Percentiles rank a stretch among this genome's conserved stretches.
phyloP scores from a whole-genome alignment of 2,113 vertebrate genomes.

The Silurus glanis region DNA sequence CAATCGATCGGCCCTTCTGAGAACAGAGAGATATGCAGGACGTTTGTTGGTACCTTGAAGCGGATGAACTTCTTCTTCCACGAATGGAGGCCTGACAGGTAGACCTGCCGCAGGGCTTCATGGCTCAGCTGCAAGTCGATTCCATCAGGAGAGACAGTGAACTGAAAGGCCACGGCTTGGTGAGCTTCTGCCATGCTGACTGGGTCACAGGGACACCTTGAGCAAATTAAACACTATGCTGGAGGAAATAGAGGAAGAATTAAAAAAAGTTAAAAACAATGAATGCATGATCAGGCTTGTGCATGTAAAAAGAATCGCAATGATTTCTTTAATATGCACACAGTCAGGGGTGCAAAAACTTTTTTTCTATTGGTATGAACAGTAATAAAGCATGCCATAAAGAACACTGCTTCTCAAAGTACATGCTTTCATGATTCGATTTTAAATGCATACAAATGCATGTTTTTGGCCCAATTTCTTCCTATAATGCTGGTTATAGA shows the following conservation, averaged over 20 bases:
- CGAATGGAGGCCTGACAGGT: constrained; percentile 54
- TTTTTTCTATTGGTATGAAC: neutral
- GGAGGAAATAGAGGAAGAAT: constrained; percentile 5
- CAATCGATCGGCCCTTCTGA: neutral
- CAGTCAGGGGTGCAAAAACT: neutral
- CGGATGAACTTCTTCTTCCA: constrained; percentile 58
- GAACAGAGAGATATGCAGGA: neutral
- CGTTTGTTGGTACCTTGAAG: constrained; percentile 43
- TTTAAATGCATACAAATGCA: neutral
- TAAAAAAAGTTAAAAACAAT: neutral
- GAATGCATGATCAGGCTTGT: neutral
- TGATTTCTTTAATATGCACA: neutral
- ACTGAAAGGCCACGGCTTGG: constrained; percentile 57
- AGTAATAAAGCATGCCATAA: neutral
- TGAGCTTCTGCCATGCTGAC: constrained; percentile 57
- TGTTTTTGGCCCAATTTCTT: neutral
- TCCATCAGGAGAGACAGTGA: constrained; percentile 55
- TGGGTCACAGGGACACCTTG: neutral
- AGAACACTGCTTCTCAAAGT: neutral
- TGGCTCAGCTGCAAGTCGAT: constrained; percentile 57
- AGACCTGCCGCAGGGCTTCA: constrained; percentile 55
- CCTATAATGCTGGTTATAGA: too few species aligned
- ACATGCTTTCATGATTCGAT: neutral
- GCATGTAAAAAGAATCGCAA: neutral
- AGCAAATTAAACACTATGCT: neutral